phyloP scores from a whole-genome alignment of 2,888 invertebrate genomes.

The Agrotis clavis region DNA sequence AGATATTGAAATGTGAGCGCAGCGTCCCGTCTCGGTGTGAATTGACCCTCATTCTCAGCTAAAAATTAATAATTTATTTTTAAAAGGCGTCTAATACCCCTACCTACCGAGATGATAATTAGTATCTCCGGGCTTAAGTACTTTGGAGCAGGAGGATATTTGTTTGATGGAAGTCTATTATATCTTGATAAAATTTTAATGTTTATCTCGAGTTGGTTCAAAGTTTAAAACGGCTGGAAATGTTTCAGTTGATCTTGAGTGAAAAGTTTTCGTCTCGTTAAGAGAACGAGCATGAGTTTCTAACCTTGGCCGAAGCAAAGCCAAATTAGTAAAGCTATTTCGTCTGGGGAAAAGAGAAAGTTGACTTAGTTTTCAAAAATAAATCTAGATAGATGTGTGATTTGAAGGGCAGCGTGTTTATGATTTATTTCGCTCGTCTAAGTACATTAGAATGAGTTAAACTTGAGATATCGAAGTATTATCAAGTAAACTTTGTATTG shows the following conservation, averaged over 20 bases:
- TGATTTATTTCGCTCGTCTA: conserved; percentile 1
- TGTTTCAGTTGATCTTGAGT: conserved; percentile 43
- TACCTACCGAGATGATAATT: conserved; percentile 23
- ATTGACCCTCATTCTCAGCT: no score
- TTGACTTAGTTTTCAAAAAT: conserved; percentile 9
- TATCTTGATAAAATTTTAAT: conserved; percentile 38
- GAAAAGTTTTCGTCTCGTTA: conserved; percentile 34
- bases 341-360: neutral
- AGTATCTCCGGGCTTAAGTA: neutral
- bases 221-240: conserved; percentile 34
- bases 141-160: conserved; percentile 2
- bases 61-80: conserved; percentile 13
- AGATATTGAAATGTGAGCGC: no score
- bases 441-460: neutral
- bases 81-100: neutral
- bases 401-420: conserved; percentile 7
- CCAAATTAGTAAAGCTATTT: neutral
- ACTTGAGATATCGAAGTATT: neutral
- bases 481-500: neutral
- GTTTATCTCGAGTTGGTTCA: conserved; percentile 33
- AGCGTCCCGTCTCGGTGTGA: no score
- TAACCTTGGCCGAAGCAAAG: conserved; percentile 9
- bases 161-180: conserved; percentile 26
- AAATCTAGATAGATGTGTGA: conserved; percentile 5
- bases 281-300: neutral